These are phyloP conservation scores for Holothuria scabra DNA, from an alignment of 53 echinoderm and acorn worm species.

Conservation along the genomic window DNA sequence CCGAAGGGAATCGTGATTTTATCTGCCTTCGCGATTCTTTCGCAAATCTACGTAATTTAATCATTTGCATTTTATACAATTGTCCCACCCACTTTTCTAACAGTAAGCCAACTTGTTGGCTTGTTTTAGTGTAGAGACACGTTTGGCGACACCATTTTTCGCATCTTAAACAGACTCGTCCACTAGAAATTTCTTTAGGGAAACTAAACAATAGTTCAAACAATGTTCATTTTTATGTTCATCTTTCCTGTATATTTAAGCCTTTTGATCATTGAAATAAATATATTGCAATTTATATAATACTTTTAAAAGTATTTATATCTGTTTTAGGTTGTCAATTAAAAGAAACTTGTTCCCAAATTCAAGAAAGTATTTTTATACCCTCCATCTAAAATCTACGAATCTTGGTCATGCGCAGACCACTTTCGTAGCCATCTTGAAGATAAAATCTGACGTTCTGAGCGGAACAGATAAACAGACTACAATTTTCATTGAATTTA, in stretches of 20 bases:
- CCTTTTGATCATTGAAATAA: too few species aligned
- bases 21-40: too few species aligned
- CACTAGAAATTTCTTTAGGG: conserved; percentile 1
- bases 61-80: conserved; percentile 24
- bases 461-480: conserved; percentile 29
- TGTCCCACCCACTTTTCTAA: conserved; percentile 30
- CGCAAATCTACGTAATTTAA: too few species aligned
- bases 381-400: conserved; percentile 53
- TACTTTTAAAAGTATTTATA: too few species aligned
- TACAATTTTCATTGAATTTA: not conserved
- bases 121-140: conserved; percentile 30
- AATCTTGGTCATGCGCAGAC: conserved; percentile 88
- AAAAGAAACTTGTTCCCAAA: too few species aligned
- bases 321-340: too few species aligned
- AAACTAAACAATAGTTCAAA: too few species aligned
- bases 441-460: conserved; percentile 34
- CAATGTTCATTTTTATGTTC: too few species aligned
- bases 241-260: too few species aligned
- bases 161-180: conserved; percentile 48
- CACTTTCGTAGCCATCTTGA: conserved; percentile 99
- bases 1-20: too few species aligned
- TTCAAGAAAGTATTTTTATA: not conserved
- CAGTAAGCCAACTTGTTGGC: conserved; percentile 44
- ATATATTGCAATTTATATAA: too few species aligned
- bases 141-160: conserved; percentile 39